Base-by-base conservation (phyloP, 2,888 invertebrate genomes). In the Rotaria magnacalcarata region DNA sequence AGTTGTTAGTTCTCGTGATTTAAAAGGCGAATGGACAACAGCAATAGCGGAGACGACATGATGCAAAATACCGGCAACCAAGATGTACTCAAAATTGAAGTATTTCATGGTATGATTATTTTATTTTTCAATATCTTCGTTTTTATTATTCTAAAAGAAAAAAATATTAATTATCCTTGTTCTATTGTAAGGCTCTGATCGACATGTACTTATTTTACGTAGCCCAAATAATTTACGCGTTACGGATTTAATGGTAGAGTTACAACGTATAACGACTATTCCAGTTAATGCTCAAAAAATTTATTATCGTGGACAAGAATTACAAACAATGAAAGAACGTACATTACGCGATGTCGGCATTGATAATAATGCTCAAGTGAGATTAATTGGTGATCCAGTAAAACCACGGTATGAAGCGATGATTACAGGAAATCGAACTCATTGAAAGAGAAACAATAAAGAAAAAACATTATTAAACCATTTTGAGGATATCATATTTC, bases 301-400 rank as follows among this genome's bases (percentile, higher is more conserved):
- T 10, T 86, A 75, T 41, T 86, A 47, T 56, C 75, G 80, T 27
- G 54, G 85, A 34, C 86, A 85, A 86, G 86, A 85, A 58, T 60
- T 86, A 19, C 75, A 86, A 58, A 34, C 21, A 43, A 74, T 41
- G 24, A 84, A 50, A 56, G 85, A 85, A 27, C 52, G 84, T 54
- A 54, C 85, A 14, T 60, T 86, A 58, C 84, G 52, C 58, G 86
- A 86, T 27, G 85, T 54, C 6, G 85, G 85, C 47, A 43, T 86
- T 34, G 86, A 86, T 52, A 86, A 86, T 60, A 86, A 86, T 60
- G 52, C 50, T 50, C 74, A 74, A 56, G 85, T 86, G n/a, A 85
- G 85, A 58, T 27, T 86, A 7, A 85, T 86, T 27, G 86, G 86
- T 24, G 86, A 86, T 34, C 86, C 86, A 27, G 56, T 85, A 47